phyloP scores from a whole-genome alignment of 1,140 invertebrate species.

The Eriocheir sinensis region DNA sequence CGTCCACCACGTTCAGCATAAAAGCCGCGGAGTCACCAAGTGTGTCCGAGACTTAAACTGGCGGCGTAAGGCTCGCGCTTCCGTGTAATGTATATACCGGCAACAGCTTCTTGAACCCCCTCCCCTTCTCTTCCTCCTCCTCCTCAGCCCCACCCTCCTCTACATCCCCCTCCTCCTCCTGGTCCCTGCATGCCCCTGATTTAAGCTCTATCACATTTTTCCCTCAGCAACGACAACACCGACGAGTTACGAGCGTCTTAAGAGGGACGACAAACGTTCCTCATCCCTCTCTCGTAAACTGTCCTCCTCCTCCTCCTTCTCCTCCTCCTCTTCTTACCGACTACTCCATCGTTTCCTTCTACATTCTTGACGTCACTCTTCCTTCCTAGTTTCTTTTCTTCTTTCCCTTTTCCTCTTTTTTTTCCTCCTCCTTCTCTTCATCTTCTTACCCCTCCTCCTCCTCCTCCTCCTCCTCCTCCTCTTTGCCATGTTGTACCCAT shows the following conservation, averaged over 20 bases:
- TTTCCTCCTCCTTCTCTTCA: neutral
- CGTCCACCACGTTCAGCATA: neutral
- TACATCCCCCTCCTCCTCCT: neutral
- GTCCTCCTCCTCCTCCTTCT: neutral
- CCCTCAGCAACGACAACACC: conserved; percentile 2
- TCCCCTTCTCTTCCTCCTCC: neutral
- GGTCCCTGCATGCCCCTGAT: neutral
- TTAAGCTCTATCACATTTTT: conserved; percentile 26
- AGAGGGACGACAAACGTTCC: neutral
- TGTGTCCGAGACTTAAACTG: neutral
- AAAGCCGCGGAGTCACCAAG: neutral
- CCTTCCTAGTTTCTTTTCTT: no score
- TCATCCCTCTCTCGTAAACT: conserved; percentile 15
- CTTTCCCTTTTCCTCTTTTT: neutral
- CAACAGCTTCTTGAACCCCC: neutral
- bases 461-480: no score
- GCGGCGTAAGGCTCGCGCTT: neutral
- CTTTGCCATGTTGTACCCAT: no score
- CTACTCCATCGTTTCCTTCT: no score
- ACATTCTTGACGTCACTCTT: no score
- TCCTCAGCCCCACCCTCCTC: neutral
- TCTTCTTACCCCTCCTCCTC: neutral
- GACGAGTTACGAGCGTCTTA: conserved; percentile 24
- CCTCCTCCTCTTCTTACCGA: no score
- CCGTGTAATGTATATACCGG: neutral